Conservation (phyloP, 2,113 vertebrate species). For the Gallinago media region DNA sequence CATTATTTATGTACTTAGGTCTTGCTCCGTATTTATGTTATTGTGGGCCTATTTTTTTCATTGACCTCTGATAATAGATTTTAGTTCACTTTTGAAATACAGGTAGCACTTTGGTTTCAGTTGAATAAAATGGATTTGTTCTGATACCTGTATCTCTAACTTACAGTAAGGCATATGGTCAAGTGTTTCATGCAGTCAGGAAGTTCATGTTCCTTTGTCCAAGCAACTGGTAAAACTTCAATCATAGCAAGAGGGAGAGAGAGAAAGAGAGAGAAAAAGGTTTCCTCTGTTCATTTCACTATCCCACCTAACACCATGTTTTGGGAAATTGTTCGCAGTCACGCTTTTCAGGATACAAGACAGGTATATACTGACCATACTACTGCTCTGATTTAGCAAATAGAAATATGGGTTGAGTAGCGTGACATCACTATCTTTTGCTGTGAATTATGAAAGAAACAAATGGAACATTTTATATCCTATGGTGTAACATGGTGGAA, state of each 20-base stretch:
- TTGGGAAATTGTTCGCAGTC: background rate
- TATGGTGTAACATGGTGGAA: background rate
- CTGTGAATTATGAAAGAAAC: background rate
- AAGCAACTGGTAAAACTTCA: accelerated
- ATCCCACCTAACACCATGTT: background rate
- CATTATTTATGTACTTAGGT: background rate
- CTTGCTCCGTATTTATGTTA: background rate
- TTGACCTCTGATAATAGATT: background rate
- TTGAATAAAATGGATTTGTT: background rate
- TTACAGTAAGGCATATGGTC: accelerated
- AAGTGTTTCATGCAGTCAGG: background rate
- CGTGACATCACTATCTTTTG: background rate
- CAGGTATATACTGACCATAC: accelerated
- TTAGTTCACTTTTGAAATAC: background rate
- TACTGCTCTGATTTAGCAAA: background rate
- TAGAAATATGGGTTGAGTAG: background rate
- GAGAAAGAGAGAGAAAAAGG: accelerated
- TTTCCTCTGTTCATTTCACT: background rate
- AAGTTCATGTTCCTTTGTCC: accelerated
- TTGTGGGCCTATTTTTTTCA: background rate
- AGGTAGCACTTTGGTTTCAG: background rate
- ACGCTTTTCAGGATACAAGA: accelerated
- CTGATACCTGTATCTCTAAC: background rate
- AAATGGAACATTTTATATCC: background rate
- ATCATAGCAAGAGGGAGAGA: background rate